Base-by-base conservation (phyloP, 1,140 invertebrate genomes). In the Drosophila mojavensis region DNA sequence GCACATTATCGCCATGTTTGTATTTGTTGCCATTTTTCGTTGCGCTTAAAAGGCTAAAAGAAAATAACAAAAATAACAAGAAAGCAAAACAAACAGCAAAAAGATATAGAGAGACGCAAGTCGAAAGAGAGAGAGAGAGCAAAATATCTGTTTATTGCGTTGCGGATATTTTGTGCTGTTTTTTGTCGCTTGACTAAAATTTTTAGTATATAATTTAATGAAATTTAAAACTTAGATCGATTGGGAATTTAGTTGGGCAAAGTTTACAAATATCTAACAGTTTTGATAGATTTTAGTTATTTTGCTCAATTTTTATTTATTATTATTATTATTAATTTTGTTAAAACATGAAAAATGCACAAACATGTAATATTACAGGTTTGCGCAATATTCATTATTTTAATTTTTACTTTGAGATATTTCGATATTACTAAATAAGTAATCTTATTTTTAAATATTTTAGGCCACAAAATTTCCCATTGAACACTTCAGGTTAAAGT, bases 1-100 rank as follows among this genome's bases (percentile, higher is more conserved):
- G 72, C 68, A 88, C 66, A 85, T 88, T 88, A 86, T 86, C 79
- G 84, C 76, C 83, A 79, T 83, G 43, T 86, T 86, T 88, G 83
- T 86, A 88, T 86, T 86, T 88, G 83, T 88, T 86, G 83, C 55
- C 79, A 69, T 88, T 79, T 79, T 86, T 88, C 79, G 63, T 50
- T 59, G 54, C 7, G 73, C 72, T 70, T 15, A 28, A 69, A 70
- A 75, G 62, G 65, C 58, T 41, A 54, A 55, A 56, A 69, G 63
- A 65, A 30, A 65, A 45, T 4, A 45, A 55, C 56, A 47, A 13
- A 51, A 61, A 15, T 13, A 28, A 60, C 50, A 51, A 13, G 15
- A 13, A 64, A n/a, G 45, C 20, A 50, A 13, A 50, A 20, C 11
- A 33, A 28, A 60, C 50, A 51, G 5, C 28, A 13, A 64, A n/a